Percentiles rank a stretch among this genome's conserved stretches.
Conservation (phyloP, 2,113 vertebrate species). For the Pycnonotus jocosus region DNA sequence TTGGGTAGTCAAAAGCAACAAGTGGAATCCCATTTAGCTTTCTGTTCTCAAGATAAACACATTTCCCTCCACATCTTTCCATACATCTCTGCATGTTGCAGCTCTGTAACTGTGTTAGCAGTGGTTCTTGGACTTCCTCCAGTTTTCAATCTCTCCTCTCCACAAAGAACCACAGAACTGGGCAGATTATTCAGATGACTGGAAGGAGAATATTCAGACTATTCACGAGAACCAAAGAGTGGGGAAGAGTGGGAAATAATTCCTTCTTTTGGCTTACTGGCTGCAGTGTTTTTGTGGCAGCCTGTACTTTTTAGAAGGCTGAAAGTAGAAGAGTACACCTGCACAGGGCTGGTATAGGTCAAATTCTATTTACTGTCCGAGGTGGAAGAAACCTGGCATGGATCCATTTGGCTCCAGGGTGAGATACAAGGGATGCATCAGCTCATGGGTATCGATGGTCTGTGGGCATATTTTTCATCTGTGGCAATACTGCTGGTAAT, state of each 20-base stretch:
- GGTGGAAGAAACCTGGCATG: not conserved
- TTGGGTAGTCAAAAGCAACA: not conserved
- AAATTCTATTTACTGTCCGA: not conserved
- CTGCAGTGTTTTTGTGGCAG: not conserved
- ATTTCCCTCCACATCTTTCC: not conserved
- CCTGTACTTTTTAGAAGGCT: not conserved
- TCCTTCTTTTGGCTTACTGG: not conserved
- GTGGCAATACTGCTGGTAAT: not conserved
- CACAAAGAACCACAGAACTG: not conserved
- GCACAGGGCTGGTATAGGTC: not conserved
- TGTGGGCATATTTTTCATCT: not conserved
- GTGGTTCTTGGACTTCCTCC: not conserved
- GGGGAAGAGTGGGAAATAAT: not conserved
- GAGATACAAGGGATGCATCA: not conserved
- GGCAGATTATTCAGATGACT: not conserved
- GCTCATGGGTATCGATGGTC: not conserved
- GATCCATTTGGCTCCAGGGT: not conserved
- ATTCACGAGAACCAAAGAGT: not conserved
- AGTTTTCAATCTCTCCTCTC: not conserved
- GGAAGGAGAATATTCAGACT: not conserved
- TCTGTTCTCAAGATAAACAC: not conserved
- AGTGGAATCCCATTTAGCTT: not conserved
- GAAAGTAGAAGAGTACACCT: not conserved
- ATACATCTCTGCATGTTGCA: not conserved
- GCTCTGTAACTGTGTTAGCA: not conserved